Evolutionary conservation across 2,888 invertebrate species (phyloP).

Genomic region (Leptogaster cylindrica): DNA sequence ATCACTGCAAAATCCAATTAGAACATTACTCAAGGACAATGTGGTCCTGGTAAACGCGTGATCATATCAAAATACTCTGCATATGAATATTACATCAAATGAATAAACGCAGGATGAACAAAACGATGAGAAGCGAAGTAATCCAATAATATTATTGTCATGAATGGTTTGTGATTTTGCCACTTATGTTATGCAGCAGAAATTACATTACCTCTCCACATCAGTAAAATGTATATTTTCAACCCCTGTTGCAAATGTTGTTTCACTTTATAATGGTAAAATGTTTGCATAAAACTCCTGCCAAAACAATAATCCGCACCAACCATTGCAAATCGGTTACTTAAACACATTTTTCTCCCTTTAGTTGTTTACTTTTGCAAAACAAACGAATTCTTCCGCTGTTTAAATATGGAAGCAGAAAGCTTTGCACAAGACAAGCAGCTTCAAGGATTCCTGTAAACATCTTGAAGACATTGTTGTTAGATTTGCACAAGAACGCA

Average conservation of each 20-base stretch:
- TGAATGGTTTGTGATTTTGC: constrained; percentile 22
- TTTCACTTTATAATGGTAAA: constrained; percentile 27
- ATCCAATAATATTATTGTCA: constrained; percentile 7
- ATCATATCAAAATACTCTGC: no score
- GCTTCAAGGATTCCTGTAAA: constrained; percentile 16
- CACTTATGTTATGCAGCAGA: constrained; percentile 4
- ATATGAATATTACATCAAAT: no score
- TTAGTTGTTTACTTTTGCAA: constrained; percentile 21
- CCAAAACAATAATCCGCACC: constrained; percentile 6
- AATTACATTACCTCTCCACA: background rate
- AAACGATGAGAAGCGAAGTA: background rate
- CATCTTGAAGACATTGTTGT: constrained; percentile 19
- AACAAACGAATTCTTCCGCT: constrained; percentile 32
- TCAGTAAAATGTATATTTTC: no score
- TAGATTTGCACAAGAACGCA: background rate
- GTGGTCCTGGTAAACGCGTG: no score
- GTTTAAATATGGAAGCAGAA: constrained; percentile 27
- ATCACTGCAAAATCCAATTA: no score
- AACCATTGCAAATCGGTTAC: constrained; percentile 34
- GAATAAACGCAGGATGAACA: no score
- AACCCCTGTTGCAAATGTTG: constrained; percentile 22
- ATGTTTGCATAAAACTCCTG: constrained; percentile 37
- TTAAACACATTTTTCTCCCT: constrained; percentile 35
- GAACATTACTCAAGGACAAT: no score
- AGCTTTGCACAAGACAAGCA: constrained; percentile 4